Base-by-base conservation (phyloP, 2,888 invertebrate species). In the Polymixis lichenea region DNA sequence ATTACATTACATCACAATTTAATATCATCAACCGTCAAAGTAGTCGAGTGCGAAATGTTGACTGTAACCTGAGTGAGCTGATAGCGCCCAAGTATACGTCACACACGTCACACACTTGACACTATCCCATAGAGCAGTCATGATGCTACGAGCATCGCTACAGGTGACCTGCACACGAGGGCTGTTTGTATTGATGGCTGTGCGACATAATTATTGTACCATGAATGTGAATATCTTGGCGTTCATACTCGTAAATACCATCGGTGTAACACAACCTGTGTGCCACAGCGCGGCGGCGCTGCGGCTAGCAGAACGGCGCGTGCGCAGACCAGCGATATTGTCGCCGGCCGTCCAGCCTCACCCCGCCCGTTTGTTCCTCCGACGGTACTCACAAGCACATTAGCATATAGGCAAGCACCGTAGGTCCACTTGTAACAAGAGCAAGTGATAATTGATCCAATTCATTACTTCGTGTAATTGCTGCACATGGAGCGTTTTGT, bases 281-380 rank as follows among this genome's bases (percentile, higher is more conserved):
- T 17, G 25, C 17, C n/a, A 53, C 64, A 46, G 13, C 2, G 46
- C 22, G 22, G 62, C 22, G 65, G 8, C 7, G 15, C 49, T 9
- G 49, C 13, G 17, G 0, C 19, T 22, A 22, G 32, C 72, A 17
- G 22, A 22, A n/a, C 43, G 32, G 61, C 65, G 55, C 77, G 60
- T 61, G 78, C 72, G 64, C 71, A 51, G 19, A 64, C 51, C 61
- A 68, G 22, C 38, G 56, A 68, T 68, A 68, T 72, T 71, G 72
- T 80, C 80, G 32, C 64, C 55, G 55, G 46, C 67, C 66, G 62
- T 77, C 60, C 55, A 58, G 64, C 38, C 61, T 28, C 65, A 19
- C 11, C 11, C 28, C 32, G 7, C 28, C 22, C 22, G 46, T 8
- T 49, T 2, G 38, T 38, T 49, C 53, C 55, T 69, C 71, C 22